A percentile compares a stretch with the other conserved stretches of the same genome.
These are phyloP conservation scores for Morone saxatilis DNA, from an alignment of 2,113 vertebrate species.

Conservation along the genomic window DNA sequence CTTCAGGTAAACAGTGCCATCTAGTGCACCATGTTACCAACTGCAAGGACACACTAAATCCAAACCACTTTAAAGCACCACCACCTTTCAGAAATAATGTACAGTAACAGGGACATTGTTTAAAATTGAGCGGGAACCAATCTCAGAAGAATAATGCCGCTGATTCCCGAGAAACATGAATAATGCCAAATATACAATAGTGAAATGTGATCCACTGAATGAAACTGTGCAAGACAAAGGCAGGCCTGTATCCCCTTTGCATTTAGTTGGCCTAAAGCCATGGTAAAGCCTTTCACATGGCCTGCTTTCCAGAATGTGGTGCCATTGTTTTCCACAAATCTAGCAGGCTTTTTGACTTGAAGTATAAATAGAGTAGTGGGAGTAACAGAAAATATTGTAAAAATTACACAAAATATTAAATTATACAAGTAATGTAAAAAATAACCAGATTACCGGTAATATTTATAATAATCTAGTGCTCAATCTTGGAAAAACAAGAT, in stretches of 20 bases:
- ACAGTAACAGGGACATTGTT: neutral
- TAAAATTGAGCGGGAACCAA: neutral
- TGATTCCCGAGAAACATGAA: neutral
- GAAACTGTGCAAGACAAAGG: constrained; percentile 27
- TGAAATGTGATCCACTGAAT: constrained; percentile 32
- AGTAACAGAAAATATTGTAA: neutral
- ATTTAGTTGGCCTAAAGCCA: constrained; percentile 29
- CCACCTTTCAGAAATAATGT: neutral
- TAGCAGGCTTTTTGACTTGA: constrained; percentile 2
- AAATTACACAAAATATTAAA: neutral
- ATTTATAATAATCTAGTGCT: neutral
- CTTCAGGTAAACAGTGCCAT: constrained; percentile 49
- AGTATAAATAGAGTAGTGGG: constrained; percentile 6
- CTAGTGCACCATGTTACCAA: constrained; percentile 52
- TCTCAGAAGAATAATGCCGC: neutral
- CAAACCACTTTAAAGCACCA: neutral
- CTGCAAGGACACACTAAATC: neutral
- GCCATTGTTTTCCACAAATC: constrained; percentile 29
- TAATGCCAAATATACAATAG: constrained; percentile 1
- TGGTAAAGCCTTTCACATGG: constrained; percentile 39
- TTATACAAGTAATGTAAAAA: neutral
- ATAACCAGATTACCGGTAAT: neutral
- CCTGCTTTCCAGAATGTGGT: constrained; percentile 22
- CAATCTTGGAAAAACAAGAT: neutral
- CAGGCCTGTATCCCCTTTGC: constrained; percentile 25